Evolutionary conservation across 1,140 invertebrate species (phyloP), one percentile per base, ranked within the genome.

Genomic region (Ptiloglossa arizonensis): DNA sequence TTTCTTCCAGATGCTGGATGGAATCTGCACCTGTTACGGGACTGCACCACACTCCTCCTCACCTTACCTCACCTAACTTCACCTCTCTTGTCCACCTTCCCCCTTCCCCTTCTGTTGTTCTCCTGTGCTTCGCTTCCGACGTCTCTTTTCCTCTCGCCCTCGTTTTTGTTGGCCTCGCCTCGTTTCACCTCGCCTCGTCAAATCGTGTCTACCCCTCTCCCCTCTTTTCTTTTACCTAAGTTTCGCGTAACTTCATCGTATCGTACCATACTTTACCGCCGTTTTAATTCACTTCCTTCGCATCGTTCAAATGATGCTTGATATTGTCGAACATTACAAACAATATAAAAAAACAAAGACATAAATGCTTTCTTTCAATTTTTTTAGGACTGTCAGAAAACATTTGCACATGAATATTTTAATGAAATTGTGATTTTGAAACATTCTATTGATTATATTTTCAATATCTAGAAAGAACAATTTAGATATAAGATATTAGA

Each of bases 1-100:
- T 82, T 80, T 78, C 80, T 80, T 82, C 87, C 86, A 89, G 87
- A 89, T 89, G 87, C 82, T 87, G 82, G 81, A 78, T 77, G 75
- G 79, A 82, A 79, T 87, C 77, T 88, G 81, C 89, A 90, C 89
- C 90, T 91, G 90, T 91, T 90, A 90, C 87, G 66, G 86, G 60
- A 83, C 79, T 67, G 72, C 68, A 71, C 63, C 82, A 74, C 72
- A 60, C 87, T 86, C 77, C 71, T 75, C 66, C 81, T 83, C 67
- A 60, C 68, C 52, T 75, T 73, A 50, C 57, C 44, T 80, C 56
- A 54, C 56, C 62, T 59, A 69, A 81, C 72, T 80, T 66, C 41
- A 72, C 44, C 62, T 48, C 44, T 50, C 22, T 35, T 48, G 24
- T 24, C 52, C 13, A 15, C 29, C 46, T 17, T 32, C 46, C 48